Base-by-base conservation (phyloP, 1,140 invertebrate species). In the Caenorhabditis briggsae region DNA sequence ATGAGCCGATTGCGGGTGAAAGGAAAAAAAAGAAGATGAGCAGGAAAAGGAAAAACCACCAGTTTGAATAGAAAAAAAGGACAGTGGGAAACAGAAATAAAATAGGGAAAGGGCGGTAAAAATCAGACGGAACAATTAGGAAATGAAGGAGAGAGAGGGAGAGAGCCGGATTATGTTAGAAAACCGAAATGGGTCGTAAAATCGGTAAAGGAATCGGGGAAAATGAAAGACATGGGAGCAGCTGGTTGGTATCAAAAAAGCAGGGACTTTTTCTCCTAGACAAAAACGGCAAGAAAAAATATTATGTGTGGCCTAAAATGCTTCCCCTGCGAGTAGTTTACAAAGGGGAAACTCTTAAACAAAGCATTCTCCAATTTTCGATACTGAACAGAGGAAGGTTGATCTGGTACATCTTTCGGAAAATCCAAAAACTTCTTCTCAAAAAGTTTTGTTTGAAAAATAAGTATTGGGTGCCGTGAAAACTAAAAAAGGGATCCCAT, bases 91-190 rank as follows among this genome's bases (percentile, higher is more conserved):
- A 78, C 9, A 16, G 20, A 78, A 11, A 33, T 33, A 33, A 33
- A 33, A 33, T 33, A 33, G 70, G 59, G 23, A 61, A 61, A 23
- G 9, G 46, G 70, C 70, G 70, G 70, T 41, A 78, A 78, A 48
- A 48, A 78, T 78, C 70, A 78, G n/a, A 50, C 46, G 23, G 70
- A 78, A 46, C 70, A 78, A 78, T 78, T 23, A 50, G 20, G n/a
- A 50, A 78, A 46, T 70, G 50, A 53, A 50, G 16, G 50, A 11
- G 50, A 53, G 12, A 33, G 33, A 3, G 33, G 33, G 59, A 16
- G 59, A 33, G 25, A 33, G 14, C 41, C 9, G 64, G 64, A 70
- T 70, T 70, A 46, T 33, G 64, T 70, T 41, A 70, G 33, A 16
- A 46, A n/a, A 70, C 5, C 11, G 56, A 59, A 59, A 59, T 59